Evolutionary conservation across 2,797 vertebrate species (phyloP), one percentile per base, ranked within the genome.

Genomic region (Saxicola maurus): DNA sequence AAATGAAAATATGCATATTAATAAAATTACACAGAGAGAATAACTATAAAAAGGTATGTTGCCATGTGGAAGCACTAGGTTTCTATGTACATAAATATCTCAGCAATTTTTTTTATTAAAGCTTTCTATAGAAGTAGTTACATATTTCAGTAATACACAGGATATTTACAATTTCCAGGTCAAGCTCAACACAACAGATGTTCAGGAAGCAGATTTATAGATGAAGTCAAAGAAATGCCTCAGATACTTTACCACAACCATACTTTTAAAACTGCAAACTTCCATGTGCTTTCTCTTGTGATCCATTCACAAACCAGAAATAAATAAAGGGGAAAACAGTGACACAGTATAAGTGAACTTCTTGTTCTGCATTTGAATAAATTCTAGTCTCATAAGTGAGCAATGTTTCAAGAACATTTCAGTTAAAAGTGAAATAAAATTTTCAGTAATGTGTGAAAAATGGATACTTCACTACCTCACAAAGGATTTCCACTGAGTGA

Each of bases 161-260:
- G 91, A 92, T 95, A 95, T 95, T 95, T 94, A 93, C 75, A 93
- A 93, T 91, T 96, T 95, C 94, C 93, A 95, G 82, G 85, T 92
- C 91, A 92, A 92, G 59, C 60, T 83, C 89, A 84, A 90, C 75
- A 88, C 55, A 93, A 66, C 94, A 92, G 89, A 96, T 91, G 91
- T 93, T 91, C 94, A 95, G 94, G 94, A 96, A 95, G 68, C 45
- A 82, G 59, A 89, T 78, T 85, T 89, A 93, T 78, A 94, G 87
- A 95, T 64, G 60, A 95, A 91, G 82, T 89, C 81, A 84, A 95
- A 93, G 74, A 96, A 96, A 87, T 86, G 72, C 61, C 92, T 91
- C 65, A 69, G 91, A 90, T 86, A 86, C 49, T 91, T 81, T 4
- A 87, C 42, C 35, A 66, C 33, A 88, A 62, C 37, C 61, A 68